These are phyloP conservation scores for Stomorhina lunata DNA, from an alignment of 2,888 invertebrate species.

Conservation along the genomic window DNA sequence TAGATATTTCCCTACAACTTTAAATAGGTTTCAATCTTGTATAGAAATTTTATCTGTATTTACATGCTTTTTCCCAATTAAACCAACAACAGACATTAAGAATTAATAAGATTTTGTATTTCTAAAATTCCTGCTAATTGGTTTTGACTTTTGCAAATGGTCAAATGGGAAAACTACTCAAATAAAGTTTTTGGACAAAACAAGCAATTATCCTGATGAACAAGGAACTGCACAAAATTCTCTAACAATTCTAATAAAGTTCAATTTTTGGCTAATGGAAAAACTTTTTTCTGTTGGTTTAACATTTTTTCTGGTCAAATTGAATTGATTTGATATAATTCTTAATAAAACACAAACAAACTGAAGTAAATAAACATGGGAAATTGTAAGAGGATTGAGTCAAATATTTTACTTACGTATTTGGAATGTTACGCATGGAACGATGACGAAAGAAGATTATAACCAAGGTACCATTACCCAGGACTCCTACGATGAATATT, in stretches of 20 bases:
- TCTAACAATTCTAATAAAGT: neutral
- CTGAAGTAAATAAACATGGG: neutral
- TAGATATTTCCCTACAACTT: too few species aligned
- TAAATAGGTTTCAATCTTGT: too few species aligned
- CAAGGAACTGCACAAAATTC: too few species aligned
- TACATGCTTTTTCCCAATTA: too few species aligned
- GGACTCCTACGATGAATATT: constrained; percentile 92
- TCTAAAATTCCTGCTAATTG: too few species aligned
- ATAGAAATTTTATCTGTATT: too few species aligned
- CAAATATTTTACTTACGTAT: constrained; percentile 91
- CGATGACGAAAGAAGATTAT: constrained; percentile 91
- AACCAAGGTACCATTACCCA: constrained; percentile 94
- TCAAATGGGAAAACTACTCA: too few species aligned
- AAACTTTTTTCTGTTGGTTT: neutral
- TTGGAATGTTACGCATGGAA: constrained; percentile 94
- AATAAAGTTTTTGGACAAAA: too few species aligned
- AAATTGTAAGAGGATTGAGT: constrained; percentile 69
- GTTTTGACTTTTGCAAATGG: too few species aligned
- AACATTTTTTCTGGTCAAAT: neutral
- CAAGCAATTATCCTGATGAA: too few species aligned
- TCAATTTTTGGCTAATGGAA: neutral
- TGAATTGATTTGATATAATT: neutral
- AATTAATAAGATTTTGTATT: too few species aligned
- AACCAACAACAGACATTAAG: too few species aligned
- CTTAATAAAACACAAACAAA: neutral